Evolutionary conservation across 2,797 vertebrate species (phyloP), one percentile per base, ranked within the genome.

Genomic region (Coendou prehensilis): DNA sequence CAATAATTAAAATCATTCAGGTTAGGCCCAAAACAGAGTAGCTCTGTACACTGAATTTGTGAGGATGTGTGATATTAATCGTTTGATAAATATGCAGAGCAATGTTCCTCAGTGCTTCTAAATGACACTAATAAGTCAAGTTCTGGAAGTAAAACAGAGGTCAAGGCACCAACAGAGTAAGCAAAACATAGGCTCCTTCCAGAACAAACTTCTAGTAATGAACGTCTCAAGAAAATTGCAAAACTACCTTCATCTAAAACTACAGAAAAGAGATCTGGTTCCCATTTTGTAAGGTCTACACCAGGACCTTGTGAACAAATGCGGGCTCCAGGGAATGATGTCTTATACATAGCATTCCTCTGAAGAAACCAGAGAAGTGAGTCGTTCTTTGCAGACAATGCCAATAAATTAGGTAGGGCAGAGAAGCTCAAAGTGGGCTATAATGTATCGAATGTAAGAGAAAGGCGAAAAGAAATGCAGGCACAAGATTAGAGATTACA

Each of bases 171-270:
- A 67, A 41, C 20, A 37, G 18, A 84, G 47, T 67, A 33, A 89
- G 37, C 13, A 80, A 83, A 87, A 47, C 37, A 54, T 20, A 28
- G 5, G 15, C 23, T 56, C 9, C 57, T 11, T 80, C 26, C 37
- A 79, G 69, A 73, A 67, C 41, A 69, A 76, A 84, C n/a, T 37
- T 89, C 82, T 69, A 92, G 45, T 63, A 61, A 90, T 81, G 28
- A 61, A 56, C 61, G 64, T 61, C 59, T 88, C n/a, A 14, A 91
- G 45, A 78, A 93, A 93, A 82, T n/a, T 59, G 14, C 61, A 61
- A 45, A 76, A 78, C 23, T 76, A 45, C 59, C 17, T 56, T 64
- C 26, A 69, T 18, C 22, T 82, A 28, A 95, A 94, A 95, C 45
- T 37, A 71, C 33, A 80, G 33, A 91, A 87, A 87, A 82, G 10